Conservation (phyloP, 1,140 invertebrate species). For the Hylyphantes graminicola region DNA sequence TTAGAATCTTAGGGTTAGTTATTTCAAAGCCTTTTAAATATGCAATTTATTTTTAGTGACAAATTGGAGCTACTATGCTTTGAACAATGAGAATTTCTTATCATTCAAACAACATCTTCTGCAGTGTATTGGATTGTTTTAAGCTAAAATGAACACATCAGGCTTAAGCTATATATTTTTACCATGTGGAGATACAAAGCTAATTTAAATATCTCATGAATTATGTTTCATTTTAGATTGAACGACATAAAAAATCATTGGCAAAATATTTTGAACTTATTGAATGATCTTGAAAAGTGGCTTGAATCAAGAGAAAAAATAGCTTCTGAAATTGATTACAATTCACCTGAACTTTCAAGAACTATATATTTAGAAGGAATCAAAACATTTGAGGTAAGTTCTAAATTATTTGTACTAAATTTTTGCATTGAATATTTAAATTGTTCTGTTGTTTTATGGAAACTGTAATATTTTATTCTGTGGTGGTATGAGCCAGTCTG, state of each 20-base stretch:
- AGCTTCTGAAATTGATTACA: conserved; percentile 14
- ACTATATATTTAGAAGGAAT: conserved; percentile 42
- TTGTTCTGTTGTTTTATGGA: not conserved
- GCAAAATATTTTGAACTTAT: conserved; percentile 12
- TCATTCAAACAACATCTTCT: no score
- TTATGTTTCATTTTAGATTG: not conserved
- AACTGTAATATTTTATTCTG: not conserved
- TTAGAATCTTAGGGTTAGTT: no score
- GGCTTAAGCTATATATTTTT: no score
- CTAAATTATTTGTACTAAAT: not conserved
- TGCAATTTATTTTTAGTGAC: no score
- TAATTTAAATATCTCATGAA: no score
- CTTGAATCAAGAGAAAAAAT: conserved; percentile 11
- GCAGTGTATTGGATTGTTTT: no score
- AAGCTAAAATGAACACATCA: no score
- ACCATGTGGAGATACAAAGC: no score
- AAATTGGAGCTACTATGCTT: no score
- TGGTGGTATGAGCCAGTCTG: not conserved
- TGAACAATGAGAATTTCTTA: no score
- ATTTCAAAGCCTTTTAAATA: no score
- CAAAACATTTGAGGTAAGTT: conserved; percentile 39
- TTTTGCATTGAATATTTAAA: not conserved
- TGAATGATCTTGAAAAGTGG: conserved; percentile 30
- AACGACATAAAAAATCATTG: not conserved
- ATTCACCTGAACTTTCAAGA: conserved; percentile 9